Evolutionary conservation across 2,888 invertebrate genomes (phyloP).

Genomic region (Saturnia japonica): DNA sequence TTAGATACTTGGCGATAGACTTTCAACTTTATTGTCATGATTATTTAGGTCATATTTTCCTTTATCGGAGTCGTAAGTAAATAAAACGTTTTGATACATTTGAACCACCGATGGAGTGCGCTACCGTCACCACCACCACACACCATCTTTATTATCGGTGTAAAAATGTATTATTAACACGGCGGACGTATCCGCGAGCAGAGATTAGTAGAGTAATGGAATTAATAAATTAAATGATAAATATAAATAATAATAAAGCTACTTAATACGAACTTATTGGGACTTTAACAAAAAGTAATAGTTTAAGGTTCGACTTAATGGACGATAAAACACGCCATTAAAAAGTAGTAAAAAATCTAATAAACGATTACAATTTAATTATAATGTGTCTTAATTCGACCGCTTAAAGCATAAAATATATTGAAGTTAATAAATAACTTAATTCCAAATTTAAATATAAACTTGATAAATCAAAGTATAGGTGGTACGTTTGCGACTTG

Average conservation of each 20-base stretch:
- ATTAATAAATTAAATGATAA: not conserved
- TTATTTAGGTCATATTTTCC: not conserved
- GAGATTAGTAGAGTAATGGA: not conserved
- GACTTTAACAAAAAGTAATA: constrained; percentile 33
- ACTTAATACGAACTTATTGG: constrained; percentile 7
- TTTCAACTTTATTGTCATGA: not conserved
- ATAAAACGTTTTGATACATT: too few species aligned
- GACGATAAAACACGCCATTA: constrained; percentile 32
- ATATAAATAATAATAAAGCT: not conserved
- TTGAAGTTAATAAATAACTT: not conserved
- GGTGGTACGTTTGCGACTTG: not conserved
- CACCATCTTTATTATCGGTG: too few species aligned
- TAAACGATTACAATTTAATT: not conserved
- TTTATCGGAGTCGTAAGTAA: not conserved
- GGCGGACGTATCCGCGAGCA: not conserved
- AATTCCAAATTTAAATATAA: constrained; percentile 2
- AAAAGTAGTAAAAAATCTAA: constrained; percentile 27
- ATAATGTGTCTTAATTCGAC: constrained; percentile 11
- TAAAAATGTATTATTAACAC: not conserved
- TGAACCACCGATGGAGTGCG: too few species aligned
- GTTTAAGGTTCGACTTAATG: constrained; percentile 27
- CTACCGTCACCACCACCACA: too few species aligned
- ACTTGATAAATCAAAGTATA: not conserved
- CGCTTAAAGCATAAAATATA: not conserved
- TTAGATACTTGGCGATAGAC: not conserved